Evolutionary conservation across 2,888 invertebrate species (phyloP), one percentile per base, ranked within the genome.

Genomic region (Schizotus pectinicornis): DNA sequence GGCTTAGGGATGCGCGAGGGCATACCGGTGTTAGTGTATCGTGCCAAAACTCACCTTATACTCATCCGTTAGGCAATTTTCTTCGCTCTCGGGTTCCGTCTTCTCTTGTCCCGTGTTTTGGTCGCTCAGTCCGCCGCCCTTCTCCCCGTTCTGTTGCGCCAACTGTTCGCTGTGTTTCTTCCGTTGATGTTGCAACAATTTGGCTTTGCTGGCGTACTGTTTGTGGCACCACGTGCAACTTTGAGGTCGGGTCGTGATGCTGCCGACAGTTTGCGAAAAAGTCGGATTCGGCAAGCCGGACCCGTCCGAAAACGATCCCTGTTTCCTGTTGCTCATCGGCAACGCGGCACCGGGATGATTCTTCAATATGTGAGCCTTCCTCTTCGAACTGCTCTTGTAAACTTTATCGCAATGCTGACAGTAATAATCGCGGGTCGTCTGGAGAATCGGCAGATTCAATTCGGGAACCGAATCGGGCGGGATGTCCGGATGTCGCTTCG

Each of bases 351-450:
- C 94, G 0, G 94, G 94, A 81, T 94, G 94, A 76, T 91, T 90
- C 74, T 89, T 89, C 63, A 88, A 77, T 62, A 93, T 91, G 75
- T 94, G 94, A 1, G 86, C 85, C 77, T 94, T 92, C 14, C 94
- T 83, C 75, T 94, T 94, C 49, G 91, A 89, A 71, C 91, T 91
- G 61, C 92, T 90, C 76, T 91, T 91, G 79, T 94, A 94, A 3
- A 80, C 84, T 80, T 91, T 91, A 58, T 91, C 89, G 77, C 94
- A 95, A 69, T 91, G 90, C 69, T 88, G 89, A 79, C 95, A 95
- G 74, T 88, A 92, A 77, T 91, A 95, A 73, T 90, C 89, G 8
- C 89, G 83, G 38, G 90, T 89, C 8, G 89, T 88, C 64, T 88
- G 85, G 60, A 91, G 80, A 68, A 94, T 89, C 0, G 94, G 94